These are phyloP conservation scores for Ellobium chinense DNA, from an alignment of 2,888 invertebrate species.

Conservation along the genomic window DNA sequence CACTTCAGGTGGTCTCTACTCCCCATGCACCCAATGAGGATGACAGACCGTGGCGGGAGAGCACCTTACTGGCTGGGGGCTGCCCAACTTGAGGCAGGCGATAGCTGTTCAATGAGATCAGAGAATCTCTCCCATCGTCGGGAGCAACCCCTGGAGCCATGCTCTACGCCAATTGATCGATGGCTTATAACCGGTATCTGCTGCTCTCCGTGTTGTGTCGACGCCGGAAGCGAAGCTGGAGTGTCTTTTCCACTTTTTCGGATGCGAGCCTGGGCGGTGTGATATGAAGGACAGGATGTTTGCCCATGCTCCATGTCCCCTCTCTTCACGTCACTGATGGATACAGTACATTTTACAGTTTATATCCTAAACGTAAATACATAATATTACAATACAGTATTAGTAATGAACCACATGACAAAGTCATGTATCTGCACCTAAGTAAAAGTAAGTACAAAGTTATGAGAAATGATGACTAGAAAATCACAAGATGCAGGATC, in stretches of 20 bases:
- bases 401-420: too few species aligned
- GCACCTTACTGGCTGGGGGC: slow-evolving; percentile 3
- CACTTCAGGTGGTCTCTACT: neutral
- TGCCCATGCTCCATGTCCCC: neutral
- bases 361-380: too few species aligned
- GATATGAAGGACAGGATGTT: neutral
- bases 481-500: too few species aligned
- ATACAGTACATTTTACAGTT: too few species aligned
- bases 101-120: neutral
- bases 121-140: neutral
- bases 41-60: neutral
- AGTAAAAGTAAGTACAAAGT: too few species aligned
- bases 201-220: neutral
- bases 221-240: slow-evolving; percentile 1
- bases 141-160: neutral
- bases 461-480: too few species aligned
- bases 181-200: neutral
- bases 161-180: neutral
- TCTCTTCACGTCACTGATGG: neutral
- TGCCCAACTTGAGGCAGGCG: slow-evolving; percentile 22
- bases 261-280: neutral
- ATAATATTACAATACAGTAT: too few species aligned
- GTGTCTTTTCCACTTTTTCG: neutral
- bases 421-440: too few species aligned
- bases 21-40: neutral